Conservation (phyloP, 2,888 invertebrate species). For the Troides helena region DNA sequence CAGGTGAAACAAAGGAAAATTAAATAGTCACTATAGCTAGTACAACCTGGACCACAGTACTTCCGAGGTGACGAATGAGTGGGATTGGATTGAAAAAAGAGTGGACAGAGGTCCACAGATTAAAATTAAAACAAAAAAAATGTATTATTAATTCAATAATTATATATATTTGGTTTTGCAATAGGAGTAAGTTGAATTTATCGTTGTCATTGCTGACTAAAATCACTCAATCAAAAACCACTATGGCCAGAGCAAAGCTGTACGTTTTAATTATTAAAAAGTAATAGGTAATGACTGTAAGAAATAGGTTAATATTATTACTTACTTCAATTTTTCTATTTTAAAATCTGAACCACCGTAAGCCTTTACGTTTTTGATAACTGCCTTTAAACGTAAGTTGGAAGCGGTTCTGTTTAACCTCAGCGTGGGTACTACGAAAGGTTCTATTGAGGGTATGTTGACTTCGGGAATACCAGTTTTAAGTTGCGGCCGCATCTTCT, state of each 20-base stretch:
- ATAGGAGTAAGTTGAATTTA: too few species aligned
- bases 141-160: too few species aligned
- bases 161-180: too few species aligned
- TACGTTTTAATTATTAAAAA: too few species aligned
- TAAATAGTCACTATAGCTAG: too few species aligned
- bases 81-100: too few species aligned
- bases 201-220: too few species aligned
- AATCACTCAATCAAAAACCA: neutral
- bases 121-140: too few species aligned
- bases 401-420: conserved; percentile 85
- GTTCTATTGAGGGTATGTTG: conserved; percentile 84
- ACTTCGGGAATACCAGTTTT: conserved; percentile 83
- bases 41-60: too few species aligned
- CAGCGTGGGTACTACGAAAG: conserved; percentile 83
- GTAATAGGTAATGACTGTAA: neutral
- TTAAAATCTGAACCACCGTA: conserved; percentile 83
- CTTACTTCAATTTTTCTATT: conserved; percentile 84
- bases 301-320: conserved; percentile 29
- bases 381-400: conserved; percentile 84
- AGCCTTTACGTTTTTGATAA: conserved; percentile 82
- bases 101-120: too few species aligned
- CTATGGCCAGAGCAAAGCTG: neutral
- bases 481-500: conserved; percentile 79
- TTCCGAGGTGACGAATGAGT: too few species aligned
- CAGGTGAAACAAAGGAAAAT: too few species aligned